phyloP scores from a whole-genome alignment of 2,888 invertebrate species.

The Serrognathus titanus region DNA sequence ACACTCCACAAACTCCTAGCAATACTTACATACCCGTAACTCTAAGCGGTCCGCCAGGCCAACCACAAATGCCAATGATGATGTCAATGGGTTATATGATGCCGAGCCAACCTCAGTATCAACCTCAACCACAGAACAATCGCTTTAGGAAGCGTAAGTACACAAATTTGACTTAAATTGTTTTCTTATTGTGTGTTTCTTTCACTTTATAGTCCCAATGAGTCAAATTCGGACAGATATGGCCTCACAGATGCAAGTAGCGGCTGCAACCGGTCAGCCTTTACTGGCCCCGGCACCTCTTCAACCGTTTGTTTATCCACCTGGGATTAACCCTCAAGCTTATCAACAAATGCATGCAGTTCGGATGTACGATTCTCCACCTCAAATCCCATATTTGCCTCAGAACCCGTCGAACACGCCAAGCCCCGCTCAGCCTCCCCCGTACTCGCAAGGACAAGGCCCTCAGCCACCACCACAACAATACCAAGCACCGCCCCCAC shows the following conservation, averaged over 20 bases:
- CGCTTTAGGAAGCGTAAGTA: slow-evolving; percentile 39
- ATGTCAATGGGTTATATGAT: slow-evolving; percentile 50
- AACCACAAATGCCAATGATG: slow-evolving; percentile 46
- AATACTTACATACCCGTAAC: slow-evolving; percentile 47
- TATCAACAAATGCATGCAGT: slow-evolving; percentile 55
- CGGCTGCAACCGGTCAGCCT: slow-evolving; percentile 79
- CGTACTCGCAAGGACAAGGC: slow-evolving; percentile 31
- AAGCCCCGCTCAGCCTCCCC: slow-evolving; percentile 44
- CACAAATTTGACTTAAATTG: not conserved
- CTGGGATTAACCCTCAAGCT: slow-evolving; percentile 45
- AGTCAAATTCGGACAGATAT: slow-evolving; percentile 53
- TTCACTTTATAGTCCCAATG: slow-evolving; percentile 49
- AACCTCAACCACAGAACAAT: slow-evolving; percentile 42
- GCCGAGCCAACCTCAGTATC: slow-evolving; percentile 51
- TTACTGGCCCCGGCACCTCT: slow-evolving; percentile 77
- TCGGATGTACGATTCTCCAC: slow-evolving; percentile 66
- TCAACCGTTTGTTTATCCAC: slow-evolving; percentile 54
- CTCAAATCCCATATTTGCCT: slow-evolving; percentile 46
- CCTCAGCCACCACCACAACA: slow-evolving; percentile 54
- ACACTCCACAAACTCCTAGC: slow-evolving; percentile 79
- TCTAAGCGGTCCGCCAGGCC: slow-evolving; percentile 51
- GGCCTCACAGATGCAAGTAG: slow-evolving; percentile 76
- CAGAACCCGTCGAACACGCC: slow-evolving; percentile 55
- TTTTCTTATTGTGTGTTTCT: not conserved
- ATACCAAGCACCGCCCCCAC: slow-evolving; percentile 58